phyloP scores from a whole-genome alignment of 1,140 invertebrate species.

The Teleogryllus occipitalis region DNA sequence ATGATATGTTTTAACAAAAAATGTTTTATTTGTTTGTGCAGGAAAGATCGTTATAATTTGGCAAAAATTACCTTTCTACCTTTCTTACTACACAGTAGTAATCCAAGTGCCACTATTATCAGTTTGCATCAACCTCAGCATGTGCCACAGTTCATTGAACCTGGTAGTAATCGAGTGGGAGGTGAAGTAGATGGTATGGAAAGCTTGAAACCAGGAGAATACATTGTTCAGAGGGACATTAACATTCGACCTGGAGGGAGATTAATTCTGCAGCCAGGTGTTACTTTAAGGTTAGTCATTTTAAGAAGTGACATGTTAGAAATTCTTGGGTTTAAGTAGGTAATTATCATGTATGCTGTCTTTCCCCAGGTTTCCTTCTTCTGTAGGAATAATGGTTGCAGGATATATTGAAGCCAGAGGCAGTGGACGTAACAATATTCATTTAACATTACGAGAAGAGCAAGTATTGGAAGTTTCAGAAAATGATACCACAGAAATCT shows the following conservation, averaged over 20 bases:
- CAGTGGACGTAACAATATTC: conserved; percentile 62
- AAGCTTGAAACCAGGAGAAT: conserved; percentile 66
- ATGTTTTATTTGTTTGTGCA: conserved; percentile 31
- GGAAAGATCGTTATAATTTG: conserved; percentile 85
- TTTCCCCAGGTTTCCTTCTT: conserved; percentile 62
- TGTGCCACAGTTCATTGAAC: conserved; percentile 64
- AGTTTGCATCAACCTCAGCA: conserved; percentile 55
- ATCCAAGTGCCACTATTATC: conserved; percentile 69
- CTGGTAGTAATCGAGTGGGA: conserved; percentile 61
- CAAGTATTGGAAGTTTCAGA: conserved; percentile 41
- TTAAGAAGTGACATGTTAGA: not conserved
- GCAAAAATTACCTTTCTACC: conserved; percentile 80
- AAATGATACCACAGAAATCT: conserved; percentile 50
- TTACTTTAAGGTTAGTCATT: conserved; percentile 53
- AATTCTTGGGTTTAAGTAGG: not conserved
- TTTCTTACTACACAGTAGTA: conserved; percentile 73
- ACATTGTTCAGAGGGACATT: conserved; percentile 81
- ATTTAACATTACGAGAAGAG: conserved; percentile 68
- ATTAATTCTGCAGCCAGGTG: conserved; percentile 76
- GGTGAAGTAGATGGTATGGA: conserved; percentile 84
- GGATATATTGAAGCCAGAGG: conserved; percentile 79
- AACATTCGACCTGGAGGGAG: conserved; percentile 82
- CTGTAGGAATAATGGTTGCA: conserved; percentile 94
- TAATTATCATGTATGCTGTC: not conserved
- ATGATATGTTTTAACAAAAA: not conserved